Conservation (phyloP, 64 coral and sea anemone species). For the Trachythela sp. region DNA sequence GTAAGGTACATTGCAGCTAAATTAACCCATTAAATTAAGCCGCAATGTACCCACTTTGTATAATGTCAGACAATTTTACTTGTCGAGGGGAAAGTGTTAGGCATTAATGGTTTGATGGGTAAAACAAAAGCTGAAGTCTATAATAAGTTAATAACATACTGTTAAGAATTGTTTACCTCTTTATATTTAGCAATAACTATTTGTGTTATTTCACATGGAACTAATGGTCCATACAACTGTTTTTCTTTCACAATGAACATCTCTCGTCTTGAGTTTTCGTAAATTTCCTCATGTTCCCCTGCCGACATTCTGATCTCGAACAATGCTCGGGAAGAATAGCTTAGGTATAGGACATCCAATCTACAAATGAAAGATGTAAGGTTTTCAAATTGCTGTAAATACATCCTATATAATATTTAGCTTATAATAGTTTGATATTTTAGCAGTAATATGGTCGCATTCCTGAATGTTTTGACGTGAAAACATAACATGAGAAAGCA, state of each 20-base stretch:
- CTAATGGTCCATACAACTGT: neutral
- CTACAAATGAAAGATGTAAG: neutral
- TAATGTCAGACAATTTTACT: no score
- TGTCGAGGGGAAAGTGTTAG: no score
- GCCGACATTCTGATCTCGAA: slow-evolving; percentile 5
- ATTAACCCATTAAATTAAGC: no score
- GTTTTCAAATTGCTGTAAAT: neutral
- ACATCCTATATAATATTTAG: neutral
- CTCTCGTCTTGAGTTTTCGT: neutral
- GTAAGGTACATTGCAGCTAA: no score
- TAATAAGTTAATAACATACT: no score
- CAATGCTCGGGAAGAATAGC: neutral
- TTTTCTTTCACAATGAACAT: neutral
- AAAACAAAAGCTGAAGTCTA: no score
- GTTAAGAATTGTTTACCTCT: neutral
- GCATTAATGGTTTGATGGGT: no score
- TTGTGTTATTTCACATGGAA: slow-evolving; percentile 11
- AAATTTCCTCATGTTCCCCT: neutral
- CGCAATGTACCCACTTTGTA: no score
- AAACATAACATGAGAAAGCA: neutral
- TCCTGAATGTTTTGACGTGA: no score
- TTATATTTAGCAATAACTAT: neutral
- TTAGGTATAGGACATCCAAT: neutral
- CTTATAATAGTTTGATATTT: no score
- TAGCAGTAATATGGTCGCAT: no score